A percentile compares a stretch with the other conserved stretches of the same genome.
phyloP scores from a whole-genome alignment of 2,113 vertebrate species.

The Microtus oregoni region DNA sequence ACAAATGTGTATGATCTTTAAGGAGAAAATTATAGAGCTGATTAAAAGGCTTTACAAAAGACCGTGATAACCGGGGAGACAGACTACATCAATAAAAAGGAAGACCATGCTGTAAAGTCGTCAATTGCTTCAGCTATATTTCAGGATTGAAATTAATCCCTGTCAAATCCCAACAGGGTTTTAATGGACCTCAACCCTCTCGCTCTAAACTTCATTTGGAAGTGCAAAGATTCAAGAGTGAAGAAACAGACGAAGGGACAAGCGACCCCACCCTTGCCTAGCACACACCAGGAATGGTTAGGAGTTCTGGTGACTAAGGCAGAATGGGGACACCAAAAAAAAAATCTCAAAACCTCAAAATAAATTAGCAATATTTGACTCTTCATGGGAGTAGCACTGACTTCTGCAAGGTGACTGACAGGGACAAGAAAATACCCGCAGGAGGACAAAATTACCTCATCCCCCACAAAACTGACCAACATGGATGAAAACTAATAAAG shows the following conservation, averaged over 20 bases:
- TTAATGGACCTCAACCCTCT: not conserved
- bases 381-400: not conserved
- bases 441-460: not conserved
- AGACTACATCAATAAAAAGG: constrained; percentile 1
- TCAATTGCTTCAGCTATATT: not conserved
- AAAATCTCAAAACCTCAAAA: not conserved
- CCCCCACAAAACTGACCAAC: not conserved
- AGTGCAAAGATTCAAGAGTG: not conserved
- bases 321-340: not conserved
- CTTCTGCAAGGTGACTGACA: not conserved
- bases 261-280: too few species aligned
- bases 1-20: not conserved
- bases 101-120: not conserved
- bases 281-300: not conserved
- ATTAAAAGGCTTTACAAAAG: constrained; percentile 26
- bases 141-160: constrained; percentile 48
- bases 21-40: constrained; percentile 11
- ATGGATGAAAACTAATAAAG: not conserved
- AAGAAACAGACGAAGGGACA: not conserved
- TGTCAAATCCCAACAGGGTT: constrained; percentile 1
- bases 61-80: not conserved
- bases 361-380: not conserved
- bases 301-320: not conserved
- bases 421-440: not conserved
- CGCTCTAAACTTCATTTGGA: constrained; percentile 53